Base-by-base conservation (phyloP, 2,888 invertebrate genomes). In the Macaria notata region DNA sequence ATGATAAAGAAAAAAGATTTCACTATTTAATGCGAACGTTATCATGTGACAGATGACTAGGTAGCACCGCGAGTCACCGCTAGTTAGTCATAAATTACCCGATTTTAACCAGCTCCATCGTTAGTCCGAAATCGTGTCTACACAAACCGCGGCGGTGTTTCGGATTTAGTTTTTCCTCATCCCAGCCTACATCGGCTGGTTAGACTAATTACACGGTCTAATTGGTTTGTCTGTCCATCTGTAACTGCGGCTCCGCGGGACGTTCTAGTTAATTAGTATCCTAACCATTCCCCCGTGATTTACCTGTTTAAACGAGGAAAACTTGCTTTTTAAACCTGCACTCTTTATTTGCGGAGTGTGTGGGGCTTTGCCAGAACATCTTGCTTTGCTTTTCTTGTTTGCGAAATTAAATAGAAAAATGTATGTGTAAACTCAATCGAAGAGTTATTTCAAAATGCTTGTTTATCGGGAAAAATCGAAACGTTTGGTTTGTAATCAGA, bases 161-260 rank as follows among this genome's bases (percentile, higher is more conserved):
- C 56, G 47, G 51, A 54, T 66, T 61, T 56, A 54, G 50, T 69
- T 69, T 65, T 63, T 69, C 61, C 62, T 52, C 54, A 65, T 64
- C 61, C 66, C 66, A 65, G 54, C 59, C 65, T 69, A 70, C 73
- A 72, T 71, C 72, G 74, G 66, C 71, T 74, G 76, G 81, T 78
- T 78, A 78, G 82, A 85, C 86, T 89, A 89, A 90, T 89, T 88
- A 88, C 83, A 88, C 85, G 87, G 80, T 85, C 82, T 83, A 83
- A 84, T 85, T 82, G 85, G 82, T 81, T 81, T 84, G 86, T 79
- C 83, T 83, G 83, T 82, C 84, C 86, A 84, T 88, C 88, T 89
- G 89, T 88, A 84, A 88, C 88, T 81, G 88, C 79, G 84, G 84
- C 82, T 76, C 75, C 76, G 75, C 76, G 84, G 81, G 79, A 81